Base-by-base conservation (phyloP, 1,140 invertebrate species). In the Danaus plexippus region DNA sequence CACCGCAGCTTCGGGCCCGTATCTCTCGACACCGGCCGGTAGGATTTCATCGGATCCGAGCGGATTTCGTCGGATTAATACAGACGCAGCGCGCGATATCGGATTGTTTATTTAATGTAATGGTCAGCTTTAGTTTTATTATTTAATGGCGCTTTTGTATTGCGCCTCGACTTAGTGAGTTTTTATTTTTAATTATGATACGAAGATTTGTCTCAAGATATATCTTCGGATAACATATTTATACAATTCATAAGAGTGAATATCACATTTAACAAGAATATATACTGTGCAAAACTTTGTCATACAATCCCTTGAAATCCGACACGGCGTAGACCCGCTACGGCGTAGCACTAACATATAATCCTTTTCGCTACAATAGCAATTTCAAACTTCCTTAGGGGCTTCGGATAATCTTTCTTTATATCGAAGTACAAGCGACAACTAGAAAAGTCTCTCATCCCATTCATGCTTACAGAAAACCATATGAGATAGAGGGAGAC, bases 371-470 rank as follows among this genome's bases (percentile, higher is more conserved):
- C 86, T 87, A 87, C 85, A 88, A 88, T 85, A 86, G 87, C 87
- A 88, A 88, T 88, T 88, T 85, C 86, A 85, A 88, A 88, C 86
- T 88, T 88, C 85, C 86, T 88, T 88, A 87, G 87, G 85, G 86
- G 85, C 87, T 88, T 85, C 77, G 84, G 83, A 88, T 88, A 88
- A 88, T 87, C 87, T 87, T 88, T 88, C 87, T 88, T 88, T 88
- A 88, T 88, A 87, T 80, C 76, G 78, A 80, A 75, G 72, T 80
- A 76, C 72, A 71, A 74, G 71, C 68, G 66, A 65, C 72, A 69
- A 71, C 70, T 67, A 62, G 60, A 56, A 69, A 69, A 45, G 64
- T 68, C 50, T 66, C 58, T 47, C 51, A 15, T 78, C 73, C 56
- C 69, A 60, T 65, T 80, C 67, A 52, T 59, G 71, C 70, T 60